Conservation (phyloP, 2,113 vertebrate genomes). For the Manacus vitellinus region DNA sequence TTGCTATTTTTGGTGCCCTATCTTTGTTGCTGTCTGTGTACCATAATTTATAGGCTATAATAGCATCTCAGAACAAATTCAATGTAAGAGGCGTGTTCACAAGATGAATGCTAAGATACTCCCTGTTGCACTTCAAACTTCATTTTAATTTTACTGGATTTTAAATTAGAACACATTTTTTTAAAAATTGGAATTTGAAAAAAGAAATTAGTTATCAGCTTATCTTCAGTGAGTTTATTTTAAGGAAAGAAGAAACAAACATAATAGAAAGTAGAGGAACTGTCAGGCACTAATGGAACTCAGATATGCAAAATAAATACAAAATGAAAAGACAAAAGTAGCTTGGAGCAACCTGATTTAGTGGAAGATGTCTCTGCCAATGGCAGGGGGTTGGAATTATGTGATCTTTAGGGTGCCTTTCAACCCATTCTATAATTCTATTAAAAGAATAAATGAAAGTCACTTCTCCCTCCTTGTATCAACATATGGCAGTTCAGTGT, state of each 20-base stretch:
- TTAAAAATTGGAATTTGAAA: not conserved
- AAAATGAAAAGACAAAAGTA: not conserved
- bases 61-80: not conserved
- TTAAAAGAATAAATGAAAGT: not conserved
- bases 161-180: not conserved
- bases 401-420: not conserved
- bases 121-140: not conserved
- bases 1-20: not conserved
- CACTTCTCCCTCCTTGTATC: not conserved
- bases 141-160: conserved; percentile 11
- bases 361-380: not conserved
- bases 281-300: not conserved
- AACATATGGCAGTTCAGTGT: too few species aligned
- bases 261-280: not conserved
- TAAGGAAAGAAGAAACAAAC: not conserved
- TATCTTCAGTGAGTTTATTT: not conserved
- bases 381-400: not conserved
- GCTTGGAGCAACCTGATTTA: not conserved
- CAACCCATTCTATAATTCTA: not conserved
- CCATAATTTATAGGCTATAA: not conserved
- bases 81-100: not conserved
- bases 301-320: not conserved
- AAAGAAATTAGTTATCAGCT: not conserved
- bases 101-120: not conserved
- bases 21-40: not conserved